phyloP scores from a whole-genome alignment of 2,888 invertebrate species.

The Cyrtodaria siliqua region DNA sequence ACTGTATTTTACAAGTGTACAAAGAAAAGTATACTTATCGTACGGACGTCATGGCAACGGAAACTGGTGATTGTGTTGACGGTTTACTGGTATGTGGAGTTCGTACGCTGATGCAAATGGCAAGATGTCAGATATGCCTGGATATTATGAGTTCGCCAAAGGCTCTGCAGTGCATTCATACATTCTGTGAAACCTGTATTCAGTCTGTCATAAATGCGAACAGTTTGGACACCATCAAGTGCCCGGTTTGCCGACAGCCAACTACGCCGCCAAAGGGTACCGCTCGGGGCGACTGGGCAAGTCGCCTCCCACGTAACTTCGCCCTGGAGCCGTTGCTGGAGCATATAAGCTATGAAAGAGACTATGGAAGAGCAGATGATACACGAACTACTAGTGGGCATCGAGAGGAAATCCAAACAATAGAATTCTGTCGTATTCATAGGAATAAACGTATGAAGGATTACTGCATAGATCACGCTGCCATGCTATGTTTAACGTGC shows the following conservation, averaged over 20 bases:
- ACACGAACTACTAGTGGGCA: too few relatives aligned
- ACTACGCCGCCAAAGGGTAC: not conserved
- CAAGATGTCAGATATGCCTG: slow-evolving; percentile 9
- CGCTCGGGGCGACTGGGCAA: not conserved
- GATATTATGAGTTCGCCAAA: slow-evolving; percentile 2
- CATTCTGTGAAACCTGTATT: slow-evolving; percentile 17
- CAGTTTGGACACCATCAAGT: too few relatives aligned
- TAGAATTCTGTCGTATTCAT: slow-evolving; percentile 4
- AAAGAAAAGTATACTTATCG: too few relatives aligned
- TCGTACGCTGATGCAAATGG: not conserved
- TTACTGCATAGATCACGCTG: slow-evolving; percentile 4
- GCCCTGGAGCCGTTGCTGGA: slow-evolving; percentile 1
- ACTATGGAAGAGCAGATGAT: too few relatives aligned
- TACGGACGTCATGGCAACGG: too few relatives aligned
- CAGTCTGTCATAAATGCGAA: not conserved
- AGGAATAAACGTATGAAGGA: not conserved
- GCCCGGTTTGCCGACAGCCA: too few relatives aligned
- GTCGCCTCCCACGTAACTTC: slow-evolving; percentile 4
- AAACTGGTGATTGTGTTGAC: too few relatives aligned
- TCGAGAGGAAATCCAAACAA: not conserved
- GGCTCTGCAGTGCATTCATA: slow-evolving; percentile 5
- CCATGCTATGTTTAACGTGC: slow-evolving; percentile 4
- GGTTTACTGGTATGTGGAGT: slow-evolving; percentile 1
- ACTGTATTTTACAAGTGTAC: too few relatives aligned
- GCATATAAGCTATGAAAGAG: too few relatives aligned